Percentiles rank a stretch among this genome's conserved stretches.
These are phyloP conservation scores for Actinopyga echinites DNA, from an alignment of 53 echinoderm and acorn worm genomes.

Conservation along the genomic window DNA sequence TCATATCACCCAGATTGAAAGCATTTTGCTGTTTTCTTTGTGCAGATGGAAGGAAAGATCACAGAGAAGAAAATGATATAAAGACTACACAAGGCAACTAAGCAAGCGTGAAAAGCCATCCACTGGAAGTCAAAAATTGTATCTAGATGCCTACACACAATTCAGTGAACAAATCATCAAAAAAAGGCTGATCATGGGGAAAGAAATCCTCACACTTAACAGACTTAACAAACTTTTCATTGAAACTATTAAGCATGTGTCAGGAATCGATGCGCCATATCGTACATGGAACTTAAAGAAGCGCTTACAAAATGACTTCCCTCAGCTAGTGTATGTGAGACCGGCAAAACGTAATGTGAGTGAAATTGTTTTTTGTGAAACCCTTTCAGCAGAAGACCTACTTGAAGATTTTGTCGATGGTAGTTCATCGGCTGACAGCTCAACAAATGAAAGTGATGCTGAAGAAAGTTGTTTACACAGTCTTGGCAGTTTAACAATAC, in stretches of 20 bases:
- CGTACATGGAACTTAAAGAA: background rate
- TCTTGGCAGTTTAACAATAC: background rate
- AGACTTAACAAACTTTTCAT: too few relatives aligned
- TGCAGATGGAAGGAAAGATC: too few relatives aligned
- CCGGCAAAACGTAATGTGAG: background rate
- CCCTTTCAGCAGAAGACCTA: background rate
- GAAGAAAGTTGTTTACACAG: background rate
- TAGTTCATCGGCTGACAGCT: slow-evolving; percentile 15
- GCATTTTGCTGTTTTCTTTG: too few relatives aligned
- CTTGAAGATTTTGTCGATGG: background rate
- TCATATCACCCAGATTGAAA: too few relatives aligned
- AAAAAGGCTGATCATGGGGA: background rate
- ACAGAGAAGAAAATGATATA: background rate
- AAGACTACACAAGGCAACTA: background rate
- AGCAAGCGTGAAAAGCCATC: background rate
- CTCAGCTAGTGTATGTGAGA: background rate
- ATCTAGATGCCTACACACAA: background rate
- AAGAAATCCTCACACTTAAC: too few relatives aligned
- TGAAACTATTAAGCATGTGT: too few relatives aligned
- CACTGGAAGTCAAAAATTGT: background rate
- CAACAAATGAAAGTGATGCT: slow-evolving; percentile 3
- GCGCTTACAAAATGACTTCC: background rate
- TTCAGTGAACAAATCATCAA: background rate
- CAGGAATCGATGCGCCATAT: background rate
- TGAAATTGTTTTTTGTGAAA: background rate